A percentile compares a stretch with the other conserved stretches of the same genome.
phyloP scores from a whole-genome alignment of 2,888 invertebrate genomes.

The Pteria penguin region DNA sequence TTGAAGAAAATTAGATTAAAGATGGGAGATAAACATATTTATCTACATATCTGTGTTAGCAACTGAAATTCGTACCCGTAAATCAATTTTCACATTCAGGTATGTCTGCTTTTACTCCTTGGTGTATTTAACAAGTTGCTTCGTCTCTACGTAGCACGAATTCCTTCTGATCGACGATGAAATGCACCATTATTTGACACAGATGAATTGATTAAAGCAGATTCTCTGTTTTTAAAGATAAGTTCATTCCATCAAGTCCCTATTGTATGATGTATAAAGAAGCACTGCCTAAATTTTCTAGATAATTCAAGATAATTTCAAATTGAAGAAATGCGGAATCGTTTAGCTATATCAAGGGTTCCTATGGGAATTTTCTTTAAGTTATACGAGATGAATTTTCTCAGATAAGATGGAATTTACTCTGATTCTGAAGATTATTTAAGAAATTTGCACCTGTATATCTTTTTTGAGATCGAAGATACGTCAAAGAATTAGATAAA shows the following conservation, averaged over 20 bases:
- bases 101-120: too few species aligned
- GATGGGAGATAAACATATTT: too few species aligned
- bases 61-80: too few species aligned
- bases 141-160: too few species aligned
- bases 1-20: too few species aligned
- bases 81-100: too few species aligned
- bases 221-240: constrained; percentile 16
- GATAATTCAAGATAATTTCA: constrained; percentile 28
- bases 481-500: not conserved
- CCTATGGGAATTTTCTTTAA: constrained; percentile 10
- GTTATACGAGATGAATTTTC: constrained; percentile 13
- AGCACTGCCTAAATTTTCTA: not conserved
- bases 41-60: too few species aligned
- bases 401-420: constrained; percentile 18
- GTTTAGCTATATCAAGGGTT: constrained; percentile 28
- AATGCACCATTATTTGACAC: not conserved
- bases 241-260: not conserved
- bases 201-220: constrained; percentile 6
- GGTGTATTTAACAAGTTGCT: too few species aligned
- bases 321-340: constrained; percentile 27
- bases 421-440: constrained; percentile 17
- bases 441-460: constrained; percentile 23
- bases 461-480: constrained; percentile 18
- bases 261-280: constrained; percentile 14
- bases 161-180: too few species aligned